phyloP scores from a whole-genome alignment of 2,113 vertebrate species.

The Actenoides lindsayi region DNA sequence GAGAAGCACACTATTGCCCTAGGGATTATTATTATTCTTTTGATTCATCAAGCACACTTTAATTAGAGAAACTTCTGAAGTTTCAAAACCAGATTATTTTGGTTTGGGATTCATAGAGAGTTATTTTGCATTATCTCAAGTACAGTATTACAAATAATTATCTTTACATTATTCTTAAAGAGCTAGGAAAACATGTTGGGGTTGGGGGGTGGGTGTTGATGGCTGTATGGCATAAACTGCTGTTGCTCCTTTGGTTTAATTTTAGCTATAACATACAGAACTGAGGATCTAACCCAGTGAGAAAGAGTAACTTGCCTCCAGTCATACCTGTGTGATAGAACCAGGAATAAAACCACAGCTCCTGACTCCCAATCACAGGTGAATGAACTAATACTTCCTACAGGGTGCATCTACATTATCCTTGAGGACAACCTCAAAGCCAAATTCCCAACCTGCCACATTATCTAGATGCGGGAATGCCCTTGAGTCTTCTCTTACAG shows the following conservation, averaged over 20 bases:
- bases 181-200: neutral
- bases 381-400: slow-evolving; percentile 31
- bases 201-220: neutral
- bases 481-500: neutral
- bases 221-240: neutral
- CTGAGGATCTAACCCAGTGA: neutral
- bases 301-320: slow-evolving; percentile 28
- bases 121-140: neutral
- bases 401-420: neutral
- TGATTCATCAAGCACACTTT: neutral
- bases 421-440: slow-evolving; percentile 36
- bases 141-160: neutral
- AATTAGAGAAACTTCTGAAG: neutral
- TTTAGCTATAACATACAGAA: neutral
- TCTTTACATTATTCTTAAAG: neutral
- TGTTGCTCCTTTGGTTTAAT: neutral
- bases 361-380: neutral
- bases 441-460: neutral
- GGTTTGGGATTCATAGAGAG: neutral
- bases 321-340: neutral
- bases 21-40: neutral
- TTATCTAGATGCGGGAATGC: neutral
- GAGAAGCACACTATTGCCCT: neutral
- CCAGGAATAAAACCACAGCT: slow-evolving; percentile 18
- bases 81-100: slow-evolving; percentile 8